Evolutionary conservation across 2,888 invertebrate genomes (phyloP), one percentile per base, ranked within the genome.

Genomic region (Drosophila atroscutellata): DNA sequence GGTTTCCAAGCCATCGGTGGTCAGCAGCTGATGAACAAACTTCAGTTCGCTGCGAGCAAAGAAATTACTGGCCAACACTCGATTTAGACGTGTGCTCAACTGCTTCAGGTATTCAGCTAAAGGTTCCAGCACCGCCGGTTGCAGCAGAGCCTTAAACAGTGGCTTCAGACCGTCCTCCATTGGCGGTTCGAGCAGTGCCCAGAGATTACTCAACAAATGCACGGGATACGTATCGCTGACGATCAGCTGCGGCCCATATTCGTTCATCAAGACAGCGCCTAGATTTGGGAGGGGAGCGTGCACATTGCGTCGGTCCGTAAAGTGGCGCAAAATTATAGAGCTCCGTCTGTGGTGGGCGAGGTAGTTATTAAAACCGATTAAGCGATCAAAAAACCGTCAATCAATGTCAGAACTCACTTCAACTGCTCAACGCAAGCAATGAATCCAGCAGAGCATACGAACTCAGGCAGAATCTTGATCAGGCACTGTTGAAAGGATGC

Each of bases 1-100:
- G 8, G 83, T 83, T 11, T 86, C 80, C 37, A 92, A 68, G 1
- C 90, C 91, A 15, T 90, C 83, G 9, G 91, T 92, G 56, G 83
- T 86, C 1, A 93, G 68, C 24, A 93, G 71, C 67, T 92, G 90
- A 62, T 89, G 91, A 2, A 92, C 71, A 13, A 96, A 92, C 68
- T 94, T 93, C 11, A 94, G 93, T 92, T 96, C 96, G 81, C 94
- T 94, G 93, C 95, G 95, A 0, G 95, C 95, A 87, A 95, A 91
- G 60, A 92, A 93, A 55, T 92, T 93, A 39, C 90, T 92, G 15
- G 91, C 89, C 68, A 92, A 58, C 54, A 88, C 77, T 1, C 80
- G 80, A 82, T 92, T 92, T 2, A 88, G 72, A 7, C 66, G 64
- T 18, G 66, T 74, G 18, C 87, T 73, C 11, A 92, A 42, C 8